Conservation (phyloP, 2,888 invertebrate species). For the Microctonus hyperodae region DNA sequence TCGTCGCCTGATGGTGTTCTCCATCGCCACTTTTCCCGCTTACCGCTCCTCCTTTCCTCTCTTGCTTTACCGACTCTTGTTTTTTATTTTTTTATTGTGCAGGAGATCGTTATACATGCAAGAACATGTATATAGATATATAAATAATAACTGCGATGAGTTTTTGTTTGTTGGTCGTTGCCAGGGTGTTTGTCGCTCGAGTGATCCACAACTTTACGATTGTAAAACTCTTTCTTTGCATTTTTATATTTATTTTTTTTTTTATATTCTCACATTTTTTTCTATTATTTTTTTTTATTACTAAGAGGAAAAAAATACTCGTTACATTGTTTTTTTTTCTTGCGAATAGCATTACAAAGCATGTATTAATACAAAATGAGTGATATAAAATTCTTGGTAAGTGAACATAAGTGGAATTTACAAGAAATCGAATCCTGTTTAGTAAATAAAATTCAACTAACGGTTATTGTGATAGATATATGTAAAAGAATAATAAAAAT, state of each 20-base stretch:
- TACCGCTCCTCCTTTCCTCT: not conserved
- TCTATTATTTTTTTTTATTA: not conserved
- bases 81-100: not conserved
- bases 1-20: constrained; percentile 32
- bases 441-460: constrained; percentile 15
- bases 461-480: constrained; percentile 7
- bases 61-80: not conserved
- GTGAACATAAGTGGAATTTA: constrained; percentile 5
- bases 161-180: constrained; percentile 48
- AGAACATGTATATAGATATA: not conserved
- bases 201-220: constrained; percentile 41
- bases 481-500: constrained; percentile 7
- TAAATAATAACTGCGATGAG: constrained; percentile 31
- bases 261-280: constrained; percentile 4
- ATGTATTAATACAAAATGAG: not conserved
- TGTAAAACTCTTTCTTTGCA: constrained; percentile 18
- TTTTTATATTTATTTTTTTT: constrained; percentile 25
- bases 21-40: constrained; percentile 7
- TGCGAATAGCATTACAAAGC: not conserved
- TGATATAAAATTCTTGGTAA: constrained; percentile 2
- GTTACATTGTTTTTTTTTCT: not conserved
- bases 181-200: constrained; percentile 50
- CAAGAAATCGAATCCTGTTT: constrained; percentile 21
- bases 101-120: not conserved
- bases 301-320: no score